Base-by-base conservation (phyloP, 2,113 vertebrate species). In the Propithecus coquereli region DNA sequence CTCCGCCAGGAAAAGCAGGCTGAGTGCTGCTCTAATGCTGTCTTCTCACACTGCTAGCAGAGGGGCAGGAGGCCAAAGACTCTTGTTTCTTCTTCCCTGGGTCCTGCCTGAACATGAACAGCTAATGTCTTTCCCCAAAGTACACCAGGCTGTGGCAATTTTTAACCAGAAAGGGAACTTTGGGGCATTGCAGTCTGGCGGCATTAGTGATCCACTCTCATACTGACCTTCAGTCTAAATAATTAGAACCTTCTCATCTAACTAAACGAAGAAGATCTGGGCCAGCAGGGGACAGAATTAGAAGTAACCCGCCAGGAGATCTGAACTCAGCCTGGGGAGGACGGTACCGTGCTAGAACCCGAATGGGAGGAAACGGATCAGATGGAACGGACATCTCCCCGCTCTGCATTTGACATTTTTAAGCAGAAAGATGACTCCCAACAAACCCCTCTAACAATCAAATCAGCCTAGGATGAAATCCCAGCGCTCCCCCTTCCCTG, bases 171-270 rank as follows among this genome's bases (percentile, higher is more conserved):
- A 66, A 92, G 66, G 30, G 22, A 37, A 52, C 90, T 93, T 66
- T 6, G 6, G 52, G 47, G 85, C 83, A 59, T 47, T 70, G 87
- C 81, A 85, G 66, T 59, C n/a, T 32, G 93, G 40, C 89, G 63
- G 59, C 59, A 32, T 14, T 18, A 80, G 59, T 90, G 9, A 68
- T 57, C 25, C 37, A 22, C 47, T 90, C 71, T 81, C 65, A 50
- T 45, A 47, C 61, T 87, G 96, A 94, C 87, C 97, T 98, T 96
- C 87, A 34, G 23, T 82, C 63, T 95, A 40, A 94, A 37, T 91
- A 81, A 81, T 81, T 81, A 71, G 89, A 32, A 40, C 63, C 68
- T 90, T 71, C 43, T 93, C 52, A 9, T 91, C 79, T 80, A 50
- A 87, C 32, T 37, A 52, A 57, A 87, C 73, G 50, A 57, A 81